Evolutionary conservation across 2,888 invertebrate genomes (phyloP).

Genomic region (Cephus spinipes): DNA sequence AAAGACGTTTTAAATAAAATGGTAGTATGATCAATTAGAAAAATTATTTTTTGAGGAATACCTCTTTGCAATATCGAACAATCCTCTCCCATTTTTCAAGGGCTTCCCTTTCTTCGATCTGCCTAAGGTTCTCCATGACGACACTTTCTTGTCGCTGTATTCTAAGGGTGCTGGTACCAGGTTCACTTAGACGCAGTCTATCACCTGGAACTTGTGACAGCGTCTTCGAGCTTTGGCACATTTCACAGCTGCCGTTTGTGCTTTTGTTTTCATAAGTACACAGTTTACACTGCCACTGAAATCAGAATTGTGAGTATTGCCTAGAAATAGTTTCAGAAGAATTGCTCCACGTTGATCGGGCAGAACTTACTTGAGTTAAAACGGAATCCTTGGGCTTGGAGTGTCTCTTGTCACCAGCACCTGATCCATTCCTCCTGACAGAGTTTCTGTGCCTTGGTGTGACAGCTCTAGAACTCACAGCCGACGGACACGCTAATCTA

Average conservation of each 20-base stretch:
- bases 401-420: slow-evolving; percentile 51
- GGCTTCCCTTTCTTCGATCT: slow-evolving; percentile 88
- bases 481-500: slow-evolving; percentile 43
- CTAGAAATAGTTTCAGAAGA: background rate
- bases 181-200: slow-evolving; percentile 62
- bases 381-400: slow-evolving; percentile 52
- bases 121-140: slow-evolving; percentile 84
- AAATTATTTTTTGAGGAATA: slow-evolving; percentile 50
- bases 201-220: slow-evolving; percentile 58
- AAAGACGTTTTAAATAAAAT: background rate
- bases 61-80: slow-evolving; percentile 87
- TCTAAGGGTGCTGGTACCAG: slow-evolving; percentile 64
- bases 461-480: slow-evolving; percentile 53
- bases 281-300: slow-evolving; percentile 79
- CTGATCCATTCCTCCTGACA: slow-evolving; percentile 56
- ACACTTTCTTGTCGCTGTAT: slow-evolving; percentile 78
- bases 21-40: background rate
- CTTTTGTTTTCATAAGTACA: slow-evolving; percentile 85
- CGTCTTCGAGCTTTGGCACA: slow-evolving; percentile 77
- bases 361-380: slow-evolving; percentile 44
- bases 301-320: background rate
- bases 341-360: background rate
- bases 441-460: slow-evolving; percentile 63
- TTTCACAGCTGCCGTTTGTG: slow-evolving; percentile 75
- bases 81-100: slow-evolving; percentile 93